Conservation (phyloP, 2,797 vertebrate species). For the Stomatorhinus walkeri region DNA sequence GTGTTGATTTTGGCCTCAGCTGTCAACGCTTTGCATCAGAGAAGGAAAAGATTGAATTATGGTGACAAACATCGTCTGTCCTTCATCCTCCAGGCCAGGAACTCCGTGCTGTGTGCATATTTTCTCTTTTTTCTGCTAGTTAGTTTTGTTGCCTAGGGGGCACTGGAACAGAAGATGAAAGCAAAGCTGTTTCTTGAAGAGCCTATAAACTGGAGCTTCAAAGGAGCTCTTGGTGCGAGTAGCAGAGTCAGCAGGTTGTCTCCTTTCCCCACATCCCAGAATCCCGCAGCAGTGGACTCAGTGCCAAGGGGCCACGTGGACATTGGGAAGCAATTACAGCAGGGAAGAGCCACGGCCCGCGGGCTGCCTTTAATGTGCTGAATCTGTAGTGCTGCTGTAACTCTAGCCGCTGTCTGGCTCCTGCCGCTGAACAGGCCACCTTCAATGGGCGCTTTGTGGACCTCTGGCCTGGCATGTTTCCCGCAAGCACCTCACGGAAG, state of each 20-base stretch:
- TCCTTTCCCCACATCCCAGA: not conserved
- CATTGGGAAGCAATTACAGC: slow-evolving; percentile 10
- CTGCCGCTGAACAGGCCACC: not conserved
- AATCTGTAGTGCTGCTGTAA: slow-evolving; percentile 1
- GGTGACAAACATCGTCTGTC: not conserved
- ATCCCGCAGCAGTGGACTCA: not conserved
- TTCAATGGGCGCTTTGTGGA: not conserved
- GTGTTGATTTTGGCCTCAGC: not conserved
- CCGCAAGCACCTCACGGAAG: not conserved
- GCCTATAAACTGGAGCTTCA: not conserved
- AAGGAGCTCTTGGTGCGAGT: not conserved
- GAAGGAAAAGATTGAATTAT: not conserved
- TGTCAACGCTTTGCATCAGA: not conserved
- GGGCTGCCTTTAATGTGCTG: not conserved
- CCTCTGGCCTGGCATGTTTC: not conserved
- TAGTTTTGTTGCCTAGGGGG: not conserved
- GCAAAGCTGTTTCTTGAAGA: not conserved
- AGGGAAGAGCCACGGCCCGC: not conserved
- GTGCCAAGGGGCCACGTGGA: not conserved
- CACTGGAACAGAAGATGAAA: slow-evolving; percentile 8
- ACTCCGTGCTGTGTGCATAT: not conserved
- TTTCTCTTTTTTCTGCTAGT: not conserved
- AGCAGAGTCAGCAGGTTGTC: not conserved
- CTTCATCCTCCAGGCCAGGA: not conserved
- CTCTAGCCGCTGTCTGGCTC: not conserved